Conservation (phyloP, 2,888 invertebrate genomes). For the Lacanobia wlatinum region DNA sequence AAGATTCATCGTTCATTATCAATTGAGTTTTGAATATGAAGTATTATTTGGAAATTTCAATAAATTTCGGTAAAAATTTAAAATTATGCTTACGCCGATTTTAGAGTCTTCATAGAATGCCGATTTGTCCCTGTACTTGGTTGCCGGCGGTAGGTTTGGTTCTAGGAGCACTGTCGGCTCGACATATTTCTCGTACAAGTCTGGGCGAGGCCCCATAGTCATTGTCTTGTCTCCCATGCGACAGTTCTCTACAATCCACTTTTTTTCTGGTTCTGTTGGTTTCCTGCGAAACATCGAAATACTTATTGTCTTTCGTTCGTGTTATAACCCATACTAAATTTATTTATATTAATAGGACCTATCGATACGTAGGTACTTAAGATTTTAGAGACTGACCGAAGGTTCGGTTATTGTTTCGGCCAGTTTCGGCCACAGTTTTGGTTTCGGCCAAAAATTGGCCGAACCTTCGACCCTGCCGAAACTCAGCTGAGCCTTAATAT, state of each 20-base stretch:
- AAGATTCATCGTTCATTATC: too few relatives aligned
- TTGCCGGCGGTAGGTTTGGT: neutral
- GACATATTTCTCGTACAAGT: constrained; percentile 17
- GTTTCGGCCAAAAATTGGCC: too few relatives aligned
- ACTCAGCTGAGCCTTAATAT: too few relatives aligned
- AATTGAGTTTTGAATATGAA: too few relatives aligned
- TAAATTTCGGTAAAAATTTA: too few relatives aligned
- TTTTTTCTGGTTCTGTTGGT: neutral
- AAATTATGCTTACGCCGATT: neutral
- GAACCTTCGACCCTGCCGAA: too few relatives aligned
- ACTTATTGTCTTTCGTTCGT: neutral
- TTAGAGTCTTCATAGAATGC: neutral
- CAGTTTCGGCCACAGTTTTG: too few relatives aligned
- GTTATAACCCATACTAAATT: neutral
- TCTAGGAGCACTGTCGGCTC: constrained; percentile 3
- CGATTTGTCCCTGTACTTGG: neutral
- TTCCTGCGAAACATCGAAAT: neutral
- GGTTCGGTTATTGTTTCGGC: too few relatives aligned
- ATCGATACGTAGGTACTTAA: neutral
- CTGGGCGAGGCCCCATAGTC: constrained; percentile 9
- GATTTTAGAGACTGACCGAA: too few relatives aligned
- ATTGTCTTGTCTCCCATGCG: neutral
- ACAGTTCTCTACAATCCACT: constrained; percentile 25
- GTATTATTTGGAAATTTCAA: too few relatives aligned
- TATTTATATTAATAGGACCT: neutral